These are phyloP conservation scores for Haemorhous mexicanus DNA, from an alignment of 2,113 vertebrate species.

Conservation along the genomic window DNA sequence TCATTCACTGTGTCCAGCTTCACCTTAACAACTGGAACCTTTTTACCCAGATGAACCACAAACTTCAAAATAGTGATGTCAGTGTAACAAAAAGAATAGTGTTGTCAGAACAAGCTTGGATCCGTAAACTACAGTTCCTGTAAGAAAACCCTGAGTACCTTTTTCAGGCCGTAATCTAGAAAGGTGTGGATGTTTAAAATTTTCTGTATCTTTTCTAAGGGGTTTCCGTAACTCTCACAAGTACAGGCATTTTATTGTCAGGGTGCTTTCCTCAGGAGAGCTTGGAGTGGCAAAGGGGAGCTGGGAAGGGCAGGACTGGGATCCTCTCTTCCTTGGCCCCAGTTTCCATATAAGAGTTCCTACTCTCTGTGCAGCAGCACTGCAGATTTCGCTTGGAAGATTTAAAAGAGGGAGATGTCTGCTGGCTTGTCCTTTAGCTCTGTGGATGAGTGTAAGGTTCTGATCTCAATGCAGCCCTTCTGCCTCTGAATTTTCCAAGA, in stretches of 20 bases:
- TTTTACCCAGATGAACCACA: not conserved
- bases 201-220: rapidly evolving
- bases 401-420: not conserved
- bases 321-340: not conserved
- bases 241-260: not conserved
- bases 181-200: not conserved
- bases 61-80: not conserved
- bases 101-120: not conserved
- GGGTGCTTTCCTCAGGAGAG: not conserved
- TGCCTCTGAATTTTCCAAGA: not conserved
- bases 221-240: rapidly evolving
- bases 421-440: not conserved
- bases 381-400: not conserved
- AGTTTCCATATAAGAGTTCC: not conserved
- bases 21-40: not conserved
- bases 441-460: not conserved
- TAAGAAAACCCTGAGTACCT: not conserved
- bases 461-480: not conserved
- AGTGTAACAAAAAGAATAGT: not conserved
- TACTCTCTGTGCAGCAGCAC: rapidly evolving
- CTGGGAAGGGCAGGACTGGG: not conserved
- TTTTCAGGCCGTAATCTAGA: not conserved
- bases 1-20: not conserved
- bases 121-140: not conserved
- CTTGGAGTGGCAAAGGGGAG: not conserved